Conservation (phyloP, 2,113 vertebrate species). For the Xiphophorus couchianus region DNA sequence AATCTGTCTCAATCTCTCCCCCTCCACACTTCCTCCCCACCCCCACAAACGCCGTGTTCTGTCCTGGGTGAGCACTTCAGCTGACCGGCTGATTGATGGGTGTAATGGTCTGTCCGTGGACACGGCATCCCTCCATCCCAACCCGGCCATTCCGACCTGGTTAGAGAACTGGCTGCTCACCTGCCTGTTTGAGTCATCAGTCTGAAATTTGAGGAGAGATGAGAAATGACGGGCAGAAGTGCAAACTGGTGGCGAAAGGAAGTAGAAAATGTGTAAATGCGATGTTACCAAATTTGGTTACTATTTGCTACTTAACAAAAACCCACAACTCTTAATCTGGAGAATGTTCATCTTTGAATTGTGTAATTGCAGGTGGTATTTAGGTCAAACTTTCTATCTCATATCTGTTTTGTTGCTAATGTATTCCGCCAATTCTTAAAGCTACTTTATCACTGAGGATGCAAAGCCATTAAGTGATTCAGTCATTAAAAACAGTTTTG, state of each 20-base stretch:
- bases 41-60: background rate
- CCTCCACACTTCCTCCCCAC: background rate
- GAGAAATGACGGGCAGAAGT: background rate
- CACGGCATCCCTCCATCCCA: constrained; percentile 21
- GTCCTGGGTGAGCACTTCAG: constrained; percentile 33
- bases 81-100: constrained; percentile 52
- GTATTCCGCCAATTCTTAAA: too few species aligned
- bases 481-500: too few species aligned
- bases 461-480: too few species aligned
- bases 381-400: too few species aligned
- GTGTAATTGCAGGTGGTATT: too few species aligned
- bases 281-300: too few species aligned
- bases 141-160: constrained; percentile 35
- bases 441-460: too few species aligned
- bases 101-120: constrained; percentile 50
- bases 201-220: constrained; percentile 5
- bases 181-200: constrained; percentile 21
- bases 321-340: too few species aligned
- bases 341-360: too few species aligned
- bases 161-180: constrained; percentile 25
- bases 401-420: too few species aligned
- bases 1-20: constrained; percentile 35
- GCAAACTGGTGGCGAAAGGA: background rate
- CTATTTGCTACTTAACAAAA: too few species aligned
- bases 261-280: background rate